Percentiles rank a stretch among this genome's conserved stretches.
phyloP scores from a whole-genome alignment of 2,797 vertebrate genomes.

The Lagorchestes hirsutus region DNA sequence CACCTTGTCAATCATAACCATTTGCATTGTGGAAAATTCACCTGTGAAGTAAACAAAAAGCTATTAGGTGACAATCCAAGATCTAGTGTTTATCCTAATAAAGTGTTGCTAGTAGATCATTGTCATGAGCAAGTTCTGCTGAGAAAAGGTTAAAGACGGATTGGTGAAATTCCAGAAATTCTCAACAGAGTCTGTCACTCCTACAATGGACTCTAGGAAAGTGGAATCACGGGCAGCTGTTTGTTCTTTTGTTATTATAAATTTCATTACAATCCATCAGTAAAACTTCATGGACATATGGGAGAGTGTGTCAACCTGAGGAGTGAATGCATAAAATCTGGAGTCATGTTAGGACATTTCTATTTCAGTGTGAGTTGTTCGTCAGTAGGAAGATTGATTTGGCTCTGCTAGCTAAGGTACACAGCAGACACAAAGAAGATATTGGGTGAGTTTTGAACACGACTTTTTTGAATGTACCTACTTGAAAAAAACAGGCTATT shows the following conservation, averaged over 20 bases:
- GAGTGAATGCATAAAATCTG: neutral
- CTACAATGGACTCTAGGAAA: neutral
- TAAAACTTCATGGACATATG: neutral
- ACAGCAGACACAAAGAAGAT: slow-evolving; percentile 18
- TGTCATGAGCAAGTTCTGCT: neutral
- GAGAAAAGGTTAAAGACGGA: neutral
- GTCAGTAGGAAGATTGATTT: slow-evolving; percentile 43
- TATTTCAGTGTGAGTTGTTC: neutral
- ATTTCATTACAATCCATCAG: slow-evolving; percentile 51
- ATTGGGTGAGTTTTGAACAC: too few relatives aligned
- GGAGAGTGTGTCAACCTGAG: slow-evolving; percentile 44
- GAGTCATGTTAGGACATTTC: slow-evolving; percentile 21
- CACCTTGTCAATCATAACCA: neutral
- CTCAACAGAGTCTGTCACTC: neutral
- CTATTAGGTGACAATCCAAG: slow-evolving; percentile 12
- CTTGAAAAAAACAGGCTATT: too few relatives aligned
- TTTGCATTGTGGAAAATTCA: neutral
- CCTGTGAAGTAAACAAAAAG: slow-evolving; percentile 25
- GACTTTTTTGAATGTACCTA: too few relatives aligned
- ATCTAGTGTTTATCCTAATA: neutral
- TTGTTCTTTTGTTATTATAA: neutral
- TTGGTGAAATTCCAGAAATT: neutral
- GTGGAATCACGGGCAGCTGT: neutral
- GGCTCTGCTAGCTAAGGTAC: slow-evolving; percentile 7
- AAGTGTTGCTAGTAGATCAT: slow-evolving; percentile 2